A percentile compares a stretch with the other conserved stretches of the same genome.
phyloP scores from a whole-genome alignment of 2,797 vertebrate species.

The Artibeus jamaicensis region DNA sequence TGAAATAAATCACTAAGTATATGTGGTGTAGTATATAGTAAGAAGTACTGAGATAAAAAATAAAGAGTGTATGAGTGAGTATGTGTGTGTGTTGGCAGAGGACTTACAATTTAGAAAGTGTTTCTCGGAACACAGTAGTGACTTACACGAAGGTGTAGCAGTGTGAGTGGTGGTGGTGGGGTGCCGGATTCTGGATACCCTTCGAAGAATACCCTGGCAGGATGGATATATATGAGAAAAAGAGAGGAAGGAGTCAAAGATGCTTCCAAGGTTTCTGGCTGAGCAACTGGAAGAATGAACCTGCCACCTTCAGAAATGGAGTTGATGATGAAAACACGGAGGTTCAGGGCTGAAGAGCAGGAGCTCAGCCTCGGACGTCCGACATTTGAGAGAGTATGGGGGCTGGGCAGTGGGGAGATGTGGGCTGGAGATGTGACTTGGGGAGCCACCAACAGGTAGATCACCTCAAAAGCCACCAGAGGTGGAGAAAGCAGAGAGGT shows the following conservation, averaged over 20 bases:
- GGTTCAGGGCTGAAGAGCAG: not conserved
- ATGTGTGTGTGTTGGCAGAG: not conserved
- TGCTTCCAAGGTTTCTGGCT: not conserved
- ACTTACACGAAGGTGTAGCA: not conserved
- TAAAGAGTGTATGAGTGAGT: not conserved
- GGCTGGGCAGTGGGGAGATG: not conserved
- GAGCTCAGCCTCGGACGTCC: not conserved
- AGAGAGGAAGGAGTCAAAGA: not conserved
- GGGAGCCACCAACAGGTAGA: not conserved
- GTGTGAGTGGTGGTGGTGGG: not conserved
- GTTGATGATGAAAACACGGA: not conserved
- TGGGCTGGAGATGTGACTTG: not conserved
- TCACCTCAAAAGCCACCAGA: not conserved
- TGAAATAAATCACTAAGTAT: not conserved
- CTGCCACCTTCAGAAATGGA: not conserved
- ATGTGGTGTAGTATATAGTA: not conserved
- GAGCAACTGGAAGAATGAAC: not conserved
- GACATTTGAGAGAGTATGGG: rapidly evolving
- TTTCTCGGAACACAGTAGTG: not conserved
- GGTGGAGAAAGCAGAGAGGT: not conserved
- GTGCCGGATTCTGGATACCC: not conserved
- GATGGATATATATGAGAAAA: not conserved
- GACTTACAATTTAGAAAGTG: not conserved
- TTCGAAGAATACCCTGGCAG: not conserved
- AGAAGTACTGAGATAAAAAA: not conserved